Base-by-base conservation (phyloP, 2,797 vertebrate species). In the Phalanger gymnotis region DNA sequence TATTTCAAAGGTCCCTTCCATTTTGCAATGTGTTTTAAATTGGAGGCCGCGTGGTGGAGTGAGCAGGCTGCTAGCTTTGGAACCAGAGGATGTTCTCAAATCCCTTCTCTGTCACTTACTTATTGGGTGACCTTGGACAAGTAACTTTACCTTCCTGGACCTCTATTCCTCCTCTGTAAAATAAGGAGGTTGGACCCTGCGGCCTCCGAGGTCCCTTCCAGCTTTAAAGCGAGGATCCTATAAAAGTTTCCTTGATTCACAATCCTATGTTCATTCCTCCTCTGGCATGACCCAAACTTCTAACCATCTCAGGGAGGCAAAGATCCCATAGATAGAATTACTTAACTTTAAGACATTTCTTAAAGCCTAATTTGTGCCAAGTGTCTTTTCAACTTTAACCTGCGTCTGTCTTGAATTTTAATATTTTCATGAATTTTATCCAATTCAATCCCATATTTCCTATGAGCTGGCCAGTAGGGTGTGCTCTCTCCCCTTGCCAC, bases 401-500 rank as follows among this genome's bases (percentile, higher is more conserved):
- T 93, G 61, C 92, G 54, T 90, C 51, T 81, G 51, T 55, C 91
- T 95, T 95, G 58, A 25, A 51, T 57, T 52, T 87, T 91, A 55
- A 95, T 40, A 66, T 47, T 73, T 53, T 73, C 53, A 90, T 30
- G 27, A 11, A 81, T 93, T 89, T 73, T 61, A 54, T 51, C 93
- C 34, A 58, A 93, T 90, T 30, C 92, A 53, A 91, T 53, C 54
- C 93, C 97, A 94, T 93, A 93, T 94, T 97, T 97, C 96, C 94
- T 90, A 96, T 96, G 34, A 90, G 94, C 96, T 94, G 97, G 94
- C 98, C 98, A 94, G 97, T 97, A 98, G 98, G 98, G 98, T 95
- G 98, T 97, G 97, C 98, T 98, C 95, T 96, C 96, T 96, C 92
- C 96, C 97, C 97, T 98, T 97, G 47, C 94, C 94, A 94, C 81